These are phyloP conservation scores for Scatophagus argus DNA, from an alignment of 2,113 vertebrate genomes.

Conservation along the genomic window DNA sequence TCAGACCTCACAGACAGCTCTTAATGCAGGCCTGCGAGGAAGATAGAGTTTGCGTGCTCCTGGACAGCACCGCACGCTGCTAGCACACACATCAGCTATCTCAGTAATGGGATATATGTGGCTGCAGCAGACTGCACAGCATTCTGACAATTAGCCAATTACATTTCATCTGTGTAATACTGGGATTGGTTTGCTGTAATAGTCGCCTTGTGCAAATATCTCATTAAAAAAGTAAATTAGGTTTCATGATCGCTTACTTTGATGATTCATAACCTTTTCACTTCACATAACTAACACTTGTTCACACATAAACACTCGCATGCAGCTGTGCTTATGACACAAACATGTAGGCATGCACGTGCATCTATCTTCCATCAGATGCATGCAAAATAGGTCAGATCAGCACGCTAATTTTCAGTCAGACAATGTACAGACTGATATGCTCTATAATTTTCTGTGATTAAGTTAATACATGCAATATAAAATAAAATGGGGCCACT, in stretches of 20 bases:
- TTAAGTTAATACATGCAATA: conserved; percentile 19
- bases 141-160: conserved; percentile 77
- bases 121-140: conserved; percentile 39
- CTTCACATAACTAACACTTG: conserved; percentile 9
- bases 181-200: conserved; percentile 60
- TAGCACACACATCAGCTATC: conserved; percentile 58
- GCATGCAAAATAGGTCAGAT: conserved; percentile 15
- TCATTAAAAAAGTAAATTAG: conserved; percentile 78
- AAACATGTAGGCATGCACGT: conserved; percentile 18
- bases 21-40: conserved; percentile 66
- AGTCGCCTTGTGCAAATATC: conserved; percentile 62
- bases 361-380: conserved; percentile 28
- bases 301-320: conserved; percentile 8
- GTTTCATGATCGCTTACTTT: conserved; percentile 65
- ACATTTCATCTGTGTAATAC: conserved; percentile 67
- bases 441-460: conserved; percentile 17
- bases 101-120: conserved; percentile 66
- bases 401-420: conserved; percentile 25
- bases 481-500: conserved; percentile 2
- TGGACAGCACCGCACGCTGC: conserved; percentile 51
- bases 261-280: conserved; percentile 54
- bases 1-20: conserved; percentile 75
- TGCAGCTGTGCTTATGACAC: conserved; percentile 2
- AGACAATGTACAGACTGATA: conserved; percentile 6
- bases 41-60: conserved; percentile 59